phyloP scores from a whole-genome alignment of 2,888 invertebrate genomes.

The Apodemia zela region DNA sequence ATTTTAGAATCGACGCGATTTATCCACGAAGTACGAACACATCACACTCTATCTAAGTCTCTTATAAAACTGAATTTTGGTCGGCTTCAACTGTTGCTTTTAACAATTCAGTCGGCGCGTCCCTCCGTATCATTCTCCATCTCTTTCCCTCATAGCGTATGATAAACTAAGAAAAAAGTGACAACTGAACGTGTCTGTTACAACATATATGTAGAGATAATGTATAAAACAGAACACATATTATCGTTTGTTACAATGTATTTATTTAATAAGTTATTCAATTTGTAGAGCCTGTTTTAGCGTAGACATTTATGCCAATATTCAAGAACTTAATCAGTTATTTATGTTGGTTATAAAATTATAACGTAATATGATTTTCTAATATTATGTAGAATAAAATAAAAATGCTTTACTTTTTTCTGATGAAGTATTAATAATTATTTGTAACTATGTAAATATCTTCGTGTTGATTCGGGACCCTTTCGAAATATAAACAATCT shows the following conservation, averaged over 20 bases:
- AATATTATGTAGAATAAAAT: neutral
- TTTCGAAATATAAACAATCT: too few species aligned
- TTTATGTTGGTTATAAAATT: neutral
- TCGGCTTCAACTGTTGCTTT: constrained; percentile 72
- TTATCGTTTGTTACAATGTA: constrained; percentile 14
- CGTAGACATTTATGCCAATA: neutral
- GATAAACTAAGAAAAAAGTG: constrained; percentile 46
- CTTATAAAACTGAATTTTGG: constrained; percentile 71
- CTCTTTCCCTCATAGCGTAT: constrained; percentile 52
- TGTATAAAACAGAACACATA: constrained; percentile 16
- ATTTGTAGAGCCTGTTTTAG: constrained; percentile 12
- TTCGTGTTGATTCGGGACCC: too few species aligned
- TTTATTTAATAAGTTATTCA: constrained; percentile 17
- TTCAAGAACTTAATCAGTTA: constrained; percentile 1
- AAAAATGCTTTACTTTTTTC: neutral
- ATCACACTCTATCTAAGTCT: constrained; percentile 49
- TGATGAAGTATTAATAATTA: too few species aligned
- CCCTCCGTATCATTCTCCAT: constrained; percentile 53
- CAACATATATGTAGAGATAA: constrained; percentile 35
- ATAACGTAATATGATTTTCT: neutral
- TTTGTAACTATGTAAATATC: too few species aligned
- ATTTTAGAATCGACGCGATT: constrained; percentile 63
- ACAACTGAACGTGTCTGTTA: constrained; percentile 48
- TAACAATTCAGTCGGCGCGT: constrained; percentile 66
- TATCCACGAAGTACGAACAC: constrained; percentile 44